Evolutionary conservation across 1,140 invertebrate genomes (phyloP), one percentile per base, ranked within the genome.

Genomic region (Neomicropteryx cornuta): DNA sequence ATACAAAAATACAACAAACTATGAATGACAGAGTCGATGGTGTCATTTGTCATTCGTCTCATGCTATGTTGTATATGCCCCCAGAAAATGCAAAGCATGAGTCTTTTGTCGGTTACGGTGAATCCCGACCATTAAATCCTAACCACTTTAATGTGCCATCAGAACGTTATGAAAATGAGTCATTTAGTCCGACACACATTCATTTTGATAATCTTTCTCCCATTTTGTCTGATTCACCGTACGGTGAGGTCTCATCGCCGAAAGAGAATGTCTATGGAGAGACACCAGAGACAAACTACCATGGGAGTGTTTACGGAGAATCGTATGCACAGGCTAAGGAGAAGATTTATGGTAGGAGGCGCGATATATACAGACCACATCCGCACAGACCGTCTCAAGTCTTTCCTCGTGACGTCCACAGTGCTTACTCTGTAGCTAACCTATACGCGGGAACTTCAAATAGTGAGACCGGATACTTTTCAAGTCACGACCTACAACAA

Each of bases 361-460:
- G 59, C 47, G 58, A 66, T 49, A 45, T 55, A 18, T 67, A 65
- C 44, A 58, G 52, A 39, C 62, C 65, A 45, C 59, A 62, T 42
- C 46, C 55, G 3, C 56, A 57, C 48, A 54, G 48, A 19, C 35
- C 58, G 46, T 32, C 51, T 51, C 34, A 54, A 17, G 4, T 3
- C 33, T 20, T 4, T 11, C 4, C 4, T 10, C 18, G 33, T 21
- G 18, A 29, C 14, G 18, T 39, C 4, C 32, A 39, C 33, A 32
- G 30, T 4, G 38, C 32, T 11, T 33, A 33, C 18, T 33, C 24
- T 33, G 30, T 13, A 22, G 16, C n/a, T 17, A 10, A 32, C 33
- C 18, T 21, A 21, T 10, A 4, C 28, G n/a, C 20, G 33, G 18
- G 53, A 57, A 46, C 47, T 64, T 18, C 8, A n/a, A 8, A 27